Conservation (phyloP, 2,113 vertebrate genomes). For the Climacteris rufus region DNA sequence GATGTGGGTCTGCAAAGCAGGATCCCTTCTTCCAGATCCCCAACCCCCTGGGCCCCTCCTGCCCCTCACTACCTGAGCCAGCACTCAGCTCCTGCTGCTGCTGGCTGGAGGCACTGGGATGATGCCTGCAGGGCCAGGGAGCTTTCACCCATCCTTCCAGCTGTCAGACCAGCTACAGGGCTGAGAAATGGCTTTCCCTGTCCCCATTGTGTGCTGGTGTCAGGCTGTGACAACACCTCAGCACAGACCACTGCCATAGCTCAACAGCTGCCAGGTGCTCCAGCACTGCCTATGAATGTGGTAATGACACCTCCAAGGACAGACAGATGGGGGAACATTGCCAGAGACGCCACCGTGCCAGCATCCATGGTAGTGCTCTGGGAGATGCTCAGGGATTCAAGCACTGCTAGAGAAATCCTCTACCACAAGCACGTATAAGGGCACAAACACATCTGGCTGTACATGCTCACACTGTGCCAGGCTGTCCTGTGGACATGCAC, state of each 20-base stretch:
- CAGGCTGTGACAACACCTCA: not conserved
- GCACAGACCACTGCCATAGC: not conserved
- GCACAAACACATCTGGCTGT: not conserved
- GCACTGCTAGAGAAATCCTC: not conserved
- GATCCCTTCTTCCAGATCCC: not conserved
- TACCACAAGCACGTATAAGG: accelerated
- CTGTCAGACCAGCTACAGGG: not conserved
- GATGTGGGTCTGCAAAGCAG: not conserved
- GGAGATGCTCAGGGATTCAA: not conserved
- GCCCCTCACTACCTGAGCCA: not conserved
- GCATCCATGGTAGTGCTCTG: accelerated
- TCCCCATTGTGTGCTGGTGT: not conserved
- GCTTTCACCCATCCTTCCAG: not conserved
- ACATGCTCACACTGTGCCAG: not conserved
- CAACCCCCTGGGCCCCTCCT: not conserved
- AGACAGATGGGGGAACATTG: accelerated
- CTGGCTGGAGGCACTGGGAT: not conserved
- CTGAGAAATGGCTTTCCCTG: not conserved
- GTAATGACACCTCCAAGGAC: too few relatives aligned
- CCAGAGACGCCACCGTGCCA: not conserved
- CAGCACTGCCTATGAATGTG: accelerated
- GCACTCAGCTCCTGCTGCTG: not conserved
- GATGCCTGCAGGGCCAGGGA: not conserved
- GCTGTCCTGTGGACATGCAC: not conserved
- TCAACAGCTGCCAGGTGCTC: not conserved